Evolutionary conservation across 1,140 invertebrate genomes (phyloP), one percentile per base, ranked within the genome.

Genomic region (Probaryconus sp.): DNA sequence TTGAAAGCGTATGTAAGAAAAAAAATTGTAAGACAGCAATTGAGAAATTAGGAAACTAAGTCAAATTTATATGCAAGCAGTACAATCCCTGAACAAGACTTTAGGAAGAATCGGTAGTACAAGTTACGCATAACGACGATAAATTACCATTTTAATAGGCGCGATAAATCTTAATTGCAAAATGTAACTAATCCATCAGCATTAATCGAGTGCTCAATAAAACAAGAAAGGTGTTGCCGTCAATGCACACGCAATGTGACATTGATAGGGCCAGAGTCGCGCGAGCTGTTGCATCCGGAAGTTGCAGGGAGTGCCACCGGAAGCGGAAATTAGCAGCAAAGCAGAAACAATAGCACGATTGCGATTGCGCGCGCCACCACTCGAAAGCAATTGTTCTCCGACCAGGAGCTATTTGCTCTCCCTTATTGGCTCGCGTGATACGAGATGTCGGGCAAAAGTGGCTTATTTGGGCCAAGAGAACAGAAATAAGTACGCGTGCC

Each of bases 301-400:
- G 76, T 83, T 78, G 68, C 70, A 76, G 79, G 42, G 75, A 38
- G 65, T 38, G 50, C 56, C 63, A 81, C 74, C 79, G 85, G 80
- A 86, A 84, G 60, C 81, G 83, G 83, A 85, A 85, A 86, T 85
- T 84, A 83, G 78, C 76, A 73, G 60, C 76, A 50, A 67, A 74
- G 45, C 61, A 78, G 78, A 76, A 80, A 83, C 81, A 83, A 83
- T 82, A 60, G 71, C 21, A 33, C 14, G 35, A 43, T 35, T 56
- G 69, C 53, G 40, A 64, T 60, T 40, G 53, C 50, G 60, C 37
- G 45, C 42, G 28, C 37, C 40, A 13, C 31, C 37, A 50, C 69
- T 73, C 69, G 50, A 76, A 65, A 68, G 42, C 53, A 70, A 73
- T 72, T 76, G 74, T 69, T 63, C 40, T 37, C 26, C 56, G 30